phyloP scores from a whole-genome alignment of 2,797 vertebrate genomes.

The Crax fasciolata region DNA sequence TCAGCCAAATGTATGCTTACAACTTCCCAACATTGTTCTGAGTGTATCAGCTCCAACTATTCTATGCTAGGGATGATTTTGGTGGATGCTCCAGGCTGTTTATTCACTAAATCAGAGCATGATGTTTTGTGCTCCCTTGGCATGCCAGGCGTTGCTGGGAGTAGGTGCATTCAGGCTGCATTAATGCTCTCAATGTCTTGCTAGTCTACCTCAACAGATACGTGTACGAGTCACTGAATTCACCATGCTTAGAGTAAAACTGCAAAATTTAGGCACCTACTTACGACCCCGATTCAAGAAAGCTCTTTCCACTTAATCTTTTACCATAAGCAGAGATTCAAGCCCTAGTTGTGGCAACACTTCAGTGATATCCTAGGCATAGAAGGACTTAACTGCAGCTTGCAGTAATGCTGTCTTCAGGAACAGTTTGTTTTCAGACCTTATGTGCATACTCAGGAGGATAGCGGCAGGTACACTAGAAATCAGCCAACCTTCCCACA shows the following conservation, averaged over 20 bases:
- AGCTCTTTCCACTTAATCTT: not conserved
- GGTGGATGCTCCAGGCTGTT: not conserved
- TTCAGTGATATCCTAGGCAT: not conserved
- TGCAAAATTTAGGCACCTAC: not conserved
- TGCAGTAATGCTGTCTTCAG: not conserved
- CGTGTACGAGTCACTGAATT: not conserved
- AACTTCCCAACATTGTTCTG: not conserved
- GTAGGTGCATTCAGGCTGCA: not conserved
- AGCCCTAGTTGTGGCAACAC: not conserved
- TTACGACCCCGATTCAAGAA: not conserved
- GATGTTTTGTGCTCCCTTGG: not conserved
- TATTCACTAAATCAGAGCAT: not conserved
- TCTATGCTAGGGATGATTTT: not conserved
- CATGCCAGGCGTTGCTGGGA: not conserved
- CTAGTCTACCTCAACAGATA: not conserved
- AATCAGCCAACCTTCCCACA: not conserved
- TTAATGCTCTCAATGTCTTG: not conserved
- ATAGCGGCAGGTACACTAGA: not conserved
- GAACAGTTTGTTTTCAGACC: not conserved
- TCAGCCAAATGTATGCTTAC: fast-evolving
- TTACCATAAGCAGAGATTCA: not conserved
- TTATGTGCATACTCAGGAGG: not conserved
- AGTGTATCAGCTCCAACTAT: not conserved
- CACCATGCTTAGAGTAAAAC: not conserved
- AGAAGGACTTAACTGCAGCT: not conserved